Evolutionary conservation across 2,888 invertebrate species (phyloP), one percentile per base, ranked within the genome.

Genomic region (Argyra leucocephala): DNA sequence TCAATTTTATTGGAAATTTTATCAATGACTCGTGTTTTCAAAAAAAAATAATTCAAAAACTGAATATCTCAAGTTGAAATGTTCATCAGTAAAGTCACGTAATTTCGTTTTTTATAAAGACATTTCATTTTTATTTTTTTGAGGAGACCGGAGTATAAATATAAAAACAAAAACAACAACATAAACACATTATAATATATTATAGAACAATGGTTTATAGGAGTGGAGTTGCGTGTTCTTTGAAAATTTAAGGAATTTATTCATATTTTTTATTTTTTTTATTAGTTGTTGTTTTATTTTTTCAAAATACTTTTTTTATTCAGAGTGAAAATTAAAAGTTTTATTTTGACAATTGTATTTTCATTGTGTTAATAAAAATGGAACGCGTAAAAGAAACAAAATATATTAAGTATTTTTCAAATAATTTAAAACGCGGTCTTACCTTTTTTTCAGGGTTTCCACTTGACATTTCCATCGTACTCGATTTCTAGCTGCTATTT

Each of bases 201-300:
- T 37, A 3, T 37, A 10, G 4, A 18, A 48, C 48, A 48, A n/a
- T 18, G 15, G 15, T 48, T 48, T n/a, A 48, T 9, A 48, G 48
- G 48, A 48, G 48, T 48, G 48, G 48, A 48, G n/a, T 48, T 48
- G 48, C 48, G 48, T 48, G 48, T 48, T 48, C 48, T 48, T 48
- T 48, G 48, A 48, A 48, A 18, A 48, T 48, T 48, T 48, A 9
- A 48, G 18, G 48, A 48, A 48, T 48, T 48, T 48, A 31, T 31
- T 31, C 10, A 31, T 31, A 7, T 10, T 31, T 10, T 31, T 31
- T 31, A n/a, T 18, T 48, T 48, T 48, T 48, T 48, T 48, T 15
- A 18, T 48, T 18, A 18, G 48, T 48, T 48, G 5, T 37, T 37
- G 37, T 37, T 9, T 37, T 37, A 18, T 48, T 15, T 48, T 48